Evolutionary conservation across 2,888 invertebrate species (phyloP).

Genomic region (Thumatha senex): DNA sequence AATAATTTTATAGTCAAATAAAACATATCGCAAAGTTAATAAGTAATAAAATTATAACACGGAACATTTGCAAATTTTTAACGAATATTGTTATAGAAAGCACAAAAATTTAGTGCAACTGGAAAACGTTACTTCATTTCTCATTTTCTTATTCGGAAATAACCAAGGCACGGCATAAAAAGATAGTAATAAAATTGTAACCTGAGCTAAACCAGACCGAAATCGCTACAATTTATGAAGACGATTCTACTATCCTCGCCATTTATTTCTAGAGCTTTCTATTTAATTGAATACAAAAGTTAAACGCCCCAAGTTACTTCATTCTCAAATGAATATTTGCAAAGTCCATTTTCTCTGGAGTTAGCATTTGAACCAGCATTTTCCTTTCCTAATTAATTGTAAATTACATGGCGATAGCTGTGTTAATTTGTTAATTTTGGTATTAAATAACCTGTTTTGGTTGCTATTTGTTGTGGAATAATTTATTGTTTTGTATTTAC

Average conservation of each 20-base stretch:
- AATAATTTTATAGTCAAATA: too few relatives aligned
- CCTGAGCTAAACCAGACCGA: slow-evolving; percentile 53
- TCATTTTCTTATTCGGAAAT: slow-evolving; percentile 21
- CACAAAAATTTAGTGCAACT: slow-evolving; percentile 12
- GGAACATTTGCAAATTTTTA: slow-evolving; percentile 20
- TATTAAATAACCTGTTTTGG: slow-evolving; percentile 46
- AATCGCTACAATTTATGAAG: slow-evolving; percentile 56
- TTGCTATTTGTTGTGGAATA: slow-evolving; percentile 26
- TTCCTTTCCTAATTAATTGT: slow-evolving; percentile 80
- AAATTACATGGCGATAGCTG: slow-evolving; percentile 77
- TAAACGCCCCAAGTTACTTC: slow-evolving; percentile 72
- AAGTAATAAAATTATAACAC: background rate
- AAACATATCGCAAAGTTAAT: too few relatives aligned
- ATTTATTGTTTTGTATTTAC: slow-evolving; percentile 10
- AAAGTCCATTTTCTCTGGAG: slow-evolving; percentile 74
- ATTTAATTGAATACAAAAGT: slow-evolving; percentile 80
- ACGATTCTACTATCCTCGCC: slow-evolving; percentile 55
- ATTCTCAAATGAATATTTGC: slow-evolving; percentile 70
- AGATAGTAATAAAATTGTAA: slow-evolving; percentile 34
- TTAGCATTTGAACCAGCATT: slow-evolving; percentile 72
- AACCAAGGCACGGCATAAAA: slow-evolving; percentile 20
- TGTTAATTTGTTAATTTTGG: slow-evolving; percentile 72
- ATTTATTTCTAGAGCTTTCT: slow-evolving; percentile 73
- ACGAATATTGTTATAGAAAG: slow-evolving; percentile 14
- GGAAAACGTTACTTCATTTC: slow-evolving; percentile 3